These are phyloP conservation scores for Thereva nobilitata DNA, from an alignment of 2,888 invertebrate genomes.

Conservation along the genomic window DNA sequence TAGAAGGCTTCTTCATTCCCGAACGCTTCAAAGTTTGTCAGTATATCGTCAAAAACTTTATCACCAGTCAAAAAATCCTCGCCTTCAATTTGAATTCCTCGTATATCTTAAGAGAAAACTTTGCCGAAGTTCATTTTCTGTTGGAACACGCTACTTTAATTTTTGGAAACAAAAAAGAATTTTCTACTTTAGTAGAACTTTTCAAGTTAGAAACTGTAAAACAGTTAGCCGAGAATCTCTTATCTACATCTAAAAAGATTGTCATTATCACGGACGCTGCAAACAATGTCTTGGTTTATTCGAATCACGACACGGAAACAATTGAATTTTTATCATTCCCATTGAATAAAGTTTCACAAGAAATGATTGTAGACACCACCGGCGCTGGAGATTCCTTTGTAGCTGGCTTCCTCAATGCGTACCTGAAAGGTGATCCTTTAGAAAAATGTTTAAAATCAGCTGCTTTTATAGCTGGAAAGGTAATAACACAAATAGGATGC, in stretches of 20 bases:
- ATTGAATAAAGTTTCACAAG: conserved; percentile 56
- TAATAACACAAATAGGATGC: conserved; percentile 61
- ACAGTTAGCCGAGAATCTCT: conserved; percentile 45
- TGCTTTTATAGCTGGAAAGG: conserved; percentile 57
- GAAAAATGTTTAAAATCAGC: conserved; percentile 59
- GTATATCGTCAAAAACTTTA: conserved; percentile 57
- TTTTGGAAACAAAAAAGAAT: conserved; percentile 65
- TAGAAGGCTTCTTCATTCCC: conserved; percentile 65
- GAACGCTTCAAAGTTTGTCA: conserved; percentile 58
- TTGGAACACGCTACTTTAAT: conserved; percentile 60
- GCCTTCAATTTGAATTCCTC: conserved; percentile 62
- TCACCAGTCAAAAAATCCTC: conserved; percentile 55
- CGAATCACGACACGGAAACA: conserved; percentile 46
- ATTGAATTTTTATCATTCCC: conserved; percentile 42
- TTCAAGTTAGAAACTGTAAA: conserved; percentile 46
- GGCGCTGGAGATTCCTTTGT: conserved; percentile 67
- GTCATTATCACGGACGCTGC: conserved; percentile 69
- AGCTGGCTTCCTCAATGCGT: conserved; percentile 63
- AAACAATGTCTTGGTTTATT: conserved; percentile 60
- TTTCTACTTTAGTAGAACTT: conserved; percentile 55
- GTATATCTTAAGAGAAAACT: conserved; percentile 60
- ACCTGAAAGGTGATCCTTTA: conserved; percentile 55
- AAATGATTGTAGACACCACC: conserved; percentile 62
- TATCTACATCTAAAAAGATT: conserved; percentile 55
- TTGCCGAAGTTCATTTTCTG: conserved; percentile 57